A percentile compares a stretch with the other conserved stretches of the same genome.
Evolutionary conservation across 1,140 invertebrate genomes (phyloP).

Genomic region (Galleria mellonella): DNA sequence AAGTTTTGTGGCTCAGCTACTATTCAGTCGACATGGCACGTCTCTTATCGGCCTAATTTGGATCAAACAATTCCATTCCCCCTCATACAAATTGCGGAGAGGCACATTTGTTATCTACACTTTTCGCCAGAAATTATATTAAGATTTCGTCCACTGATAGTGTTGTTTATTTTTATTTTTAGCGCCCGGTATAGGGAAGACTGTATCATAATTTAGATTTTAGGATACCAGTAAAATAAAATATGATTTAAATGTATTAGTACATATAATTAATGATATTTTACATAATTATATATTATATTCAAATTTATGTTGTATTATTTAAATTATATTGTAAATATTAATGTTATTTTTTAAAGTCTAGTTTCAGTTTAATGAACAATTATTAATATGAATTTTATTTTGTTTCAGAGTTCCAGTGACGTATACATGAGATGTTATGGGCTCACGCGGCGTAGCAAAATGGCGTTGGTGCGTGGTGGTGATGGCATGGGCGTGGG

Average conservation of each 20-base stretch:
- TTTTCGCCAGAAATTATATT: conserved; percentile 61
- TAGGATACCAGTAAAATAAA: conserved; percentile 56
- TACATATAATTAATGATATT: no score
- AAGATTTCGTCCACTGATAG: conserved; percentile 57
- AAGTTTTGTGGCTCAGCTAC: conserved; percentile 27
- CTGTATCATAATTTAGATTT: conserved; percentile 26
- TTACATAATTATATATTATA: no score
- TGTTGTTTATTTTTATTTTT: conserved; percentile 52
- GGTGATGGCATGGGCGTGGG: conserved; percentile 55
- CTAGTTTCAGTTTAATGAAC: background rate
- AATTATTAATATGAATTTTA: conserved; percentile 8
- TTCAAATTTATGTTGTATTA: no score
- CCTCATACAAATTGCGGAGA: conserved; percentile 45
- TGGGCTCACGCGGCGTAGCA: conserved; percentile 66
- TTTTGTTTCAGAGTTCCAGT: conserved; percentile 48
- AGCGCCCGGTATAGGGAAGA: conserved; percentile 17
- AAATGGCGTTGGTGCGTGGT: conserved; percentile 64
- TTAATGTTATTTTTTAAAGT: background rate
- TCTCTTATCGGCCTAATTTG: conserved; percentile 55
- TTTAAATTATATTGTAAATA: no score
- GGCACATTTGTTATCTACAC: conserved; percentile 56
- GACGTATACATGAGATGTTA: conserved; percentile 69
- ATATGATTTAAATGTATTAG: no score
- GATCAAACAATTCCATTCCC: conserved; percentile 55
- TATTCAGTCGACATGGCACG: conserved; percentile 30